Evolutionary conservation across 2,113 vertebrate species (phyloP).

Genomic region (Protobothrops flavoviridis): DNA sequence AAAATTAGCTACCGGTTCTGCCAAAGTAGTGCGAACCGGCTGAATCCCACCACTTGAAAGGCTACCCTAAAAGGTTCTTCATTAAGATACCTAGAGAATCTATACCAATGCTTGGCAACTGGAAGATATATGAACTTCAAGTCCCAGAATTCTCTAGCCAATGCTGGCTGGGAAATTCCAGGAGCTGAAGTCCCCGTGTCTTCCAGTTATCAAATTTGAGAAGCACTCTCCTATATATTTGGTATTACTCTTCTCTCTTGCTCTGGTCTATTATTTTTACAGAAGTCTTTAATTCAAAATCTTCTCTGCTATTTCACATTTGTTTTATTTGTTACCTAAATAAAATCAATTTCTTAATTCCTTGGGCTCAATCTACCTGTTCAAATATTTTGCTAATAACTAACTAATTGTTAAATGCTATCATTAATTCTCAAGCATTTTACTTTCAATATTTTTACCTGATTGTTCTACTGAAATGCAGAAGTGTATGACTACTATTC

Average conservation of each 20-base stretch:
- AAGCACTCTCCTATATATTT: not conserved
- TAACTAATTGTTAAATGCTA: not conserved
- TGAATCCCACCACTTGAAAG: no score
- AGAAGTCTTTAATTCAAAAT: not conserved
- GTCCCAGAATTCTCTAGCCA: not conserved
- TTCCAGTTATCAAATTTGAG: not conserved
- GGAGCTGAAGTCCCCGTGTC: not conserved
- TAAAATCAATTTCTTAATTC: not conserved
- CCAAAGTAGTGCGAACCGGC: no score
- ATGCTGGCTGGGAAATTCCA: not conserved
- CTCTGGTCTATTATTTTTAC: not conserved
- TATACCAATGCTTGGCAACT: not conserved
- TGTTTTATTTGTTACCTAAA: not conserved
- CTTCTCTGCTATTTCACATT: not conserved
- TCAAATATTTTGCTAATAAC: not conserved
- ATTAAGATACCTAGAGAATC: not conserved
- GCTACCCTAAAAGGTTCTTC: not conserved
- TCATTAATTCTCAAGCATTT: not conserved
- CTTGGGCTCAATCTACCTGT: not conserved
- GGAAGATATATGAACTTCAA: not conserved
- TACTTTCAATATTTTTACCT: not conserved
- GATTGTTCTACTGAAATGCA: not conserved
- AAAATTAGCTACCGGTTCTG: no score
- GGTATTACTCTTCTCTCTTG: not conserved
- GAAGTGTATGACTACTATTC: not conserved